phyloP scores from a whole-genome alignment of 1,140 invertebrate species.

The Phocides pigmalion region DNA sequence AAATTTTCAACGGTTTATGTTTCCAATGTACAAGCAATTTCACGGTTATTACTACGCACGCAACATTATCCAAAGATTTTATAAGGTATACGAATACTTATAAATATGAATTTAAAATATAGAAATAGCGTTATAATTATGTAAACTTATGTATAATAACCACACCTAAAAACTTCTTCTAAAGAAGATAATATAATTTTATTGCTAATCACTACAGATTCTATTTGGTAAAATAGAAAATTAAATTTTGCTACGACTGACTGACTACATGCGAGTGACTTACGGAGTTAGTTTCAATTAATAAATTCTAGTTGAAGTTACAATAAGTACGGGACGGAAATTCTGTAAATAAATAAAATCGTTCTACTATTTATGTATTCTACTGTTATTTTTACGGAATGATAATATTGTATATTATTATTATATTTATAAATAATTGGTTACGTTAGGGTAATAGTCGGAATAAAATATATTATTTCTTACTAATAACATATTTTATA shows the following conservation, averaged over 20 bases:
- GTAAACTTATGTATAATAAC: slow-evolving; percentile 1
- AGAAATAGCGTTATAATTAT: background rate
- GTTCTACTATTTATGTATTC: too few species aligned
- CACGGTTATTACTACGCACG: background rate
- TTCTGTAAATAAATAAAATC: too few species aligned
- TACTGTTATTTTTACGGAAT: too few species aligned
- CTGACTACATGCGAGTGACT: background rate
- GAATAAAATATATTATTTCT: too few species aligned
- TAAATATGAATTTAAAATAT: background rate
- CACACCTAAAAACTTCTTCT: slow-evolving; percentile 1
- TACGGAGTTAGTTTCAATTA: background rate
- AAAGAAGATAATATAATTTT: slow-evolving; percentile 9
- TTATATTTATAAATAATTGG: too few species aligned
- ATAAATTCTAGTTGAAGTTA: too few species aligned
- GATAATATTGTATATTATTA: too few species aligned
- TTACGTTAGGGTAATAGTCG: too few species aligned
- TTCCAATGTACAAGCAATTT: background rate
- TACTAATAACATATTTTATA: too few species aligned
- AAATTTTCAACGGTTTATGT: too few species aligned
- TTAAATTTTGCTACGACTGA: background rate
- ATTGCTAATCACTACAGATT: slow-evolving; percentile 1
- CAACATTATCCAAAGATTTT: background rate
- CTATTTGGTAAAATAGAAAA: slow-evolving; percentile 8
- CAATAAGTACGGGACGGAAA: too few species aligned
- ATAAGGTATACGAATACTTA: background rate